Percentiles rank a stretch among this genome's conserved stretches.
Conservation (phyloP, 92 coral and sea anemone genomes). For the Phymanthus crucifer region DNA sequence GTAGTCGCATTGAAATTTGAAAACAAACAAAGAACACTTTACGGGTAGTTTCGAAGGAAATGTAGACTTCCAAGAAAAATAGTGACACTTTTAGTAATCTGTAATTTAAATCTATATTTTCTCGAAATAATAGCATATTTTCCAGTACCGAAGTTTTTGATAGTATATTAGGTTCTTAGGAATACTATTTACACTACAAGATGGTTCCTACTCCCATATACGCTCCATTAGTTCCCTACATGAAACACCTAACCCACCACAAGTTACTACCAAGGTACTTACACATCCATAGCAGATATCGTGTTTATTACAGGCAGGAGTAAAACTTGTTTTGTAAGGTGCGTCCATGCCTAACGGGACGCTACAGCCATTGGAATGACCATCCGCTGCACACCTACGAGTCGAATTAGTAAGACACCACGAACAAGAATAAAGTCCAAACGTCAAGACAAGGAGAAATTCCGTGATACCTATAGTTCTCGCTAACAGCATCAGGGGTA, state of each 20-base stretch:
- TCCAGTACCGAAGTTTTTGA: too few species aligned
- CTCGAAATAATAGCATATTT: not conserved
- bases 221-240: not conserved
- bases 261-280: constrained; percentile 43
- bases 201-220: not conserved
- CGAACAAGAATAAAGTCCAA: not conserved
- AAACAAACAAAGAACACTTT: too few species aligned
- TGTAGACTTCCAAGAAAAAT: too few species aligned
- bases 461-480: not conserved
- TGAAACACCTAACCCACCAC: not conserved
- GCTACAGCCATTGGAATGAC: constrained; percentile 88
- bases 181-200: not conserved
- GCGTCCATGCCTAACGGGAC: constrained; percentile 93
- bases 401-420: not conserved
- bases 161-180: too few species aligned
- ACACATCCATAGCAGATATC: constrained; percentile 99
- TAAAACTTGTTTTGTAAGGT: constrained; percentile 82
- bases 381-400: constrained; percentile 84
- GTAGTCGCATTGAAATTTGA: too few species aligned
- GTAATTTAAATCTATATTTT: too few species aligned
- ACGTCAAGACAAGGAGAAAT: not conserved
- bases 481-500: not conserved
- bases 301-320: constrained; percentile 95
- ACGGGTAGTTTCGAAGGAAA: too few species aligned
- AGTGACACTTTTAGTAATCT: too few species aligned